phyloP scores from a whole-genome alignment of 2,113 vertebrate species.

The Phaethon lepturus region DNA sequence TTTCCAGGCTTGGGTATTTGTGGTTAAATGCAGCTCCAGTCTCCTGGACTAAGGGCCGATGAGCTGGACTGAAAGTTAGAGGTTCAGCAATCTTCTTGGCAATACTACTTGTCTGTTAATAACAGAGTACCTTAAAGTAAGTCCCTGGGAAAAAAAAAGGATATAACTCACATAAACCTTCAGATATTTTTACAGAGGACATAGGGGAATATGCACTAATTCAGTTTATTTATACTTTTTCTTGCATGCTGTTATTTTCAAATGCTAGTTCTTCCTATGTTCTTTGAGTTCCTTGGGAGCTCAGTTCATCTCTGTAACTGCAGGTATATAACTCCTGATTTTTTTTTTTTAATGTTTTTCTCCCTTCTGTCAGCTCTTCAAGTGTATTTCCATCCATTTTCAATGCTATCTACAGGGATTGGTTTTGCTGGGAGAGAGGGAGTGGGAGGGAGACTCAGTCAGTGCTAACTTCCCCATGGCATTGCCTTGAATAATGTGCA shows the following conservation, averaged over 20 bases:
- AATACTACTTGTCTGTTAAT: not conserved
- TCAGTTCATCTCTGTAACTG: not conserved
- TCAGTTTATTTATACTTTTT: not conserved
- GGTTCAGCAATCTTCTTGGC: not conserved
- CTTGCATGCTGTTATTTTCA: not conserved
- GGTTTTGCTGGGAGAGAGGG: not conserved
- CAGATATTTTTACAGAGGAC: not conserved
- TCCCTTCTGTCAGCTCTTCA: not conserved
- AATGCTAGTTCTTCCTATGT: not conserved
- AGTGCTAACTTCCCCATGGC: not conserved
- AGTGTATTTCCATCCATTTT: not conserved
- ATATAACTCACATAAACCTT: not conserved
- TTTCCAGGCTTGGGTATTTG: not conserved
- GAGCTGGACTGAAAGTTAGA: not conserved
- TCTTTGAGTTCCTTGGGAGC: not conserved
- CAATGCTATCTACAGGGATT: not conserved
- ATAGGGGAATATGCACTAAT: not conserved
- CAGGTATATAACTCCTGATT: not conserved
- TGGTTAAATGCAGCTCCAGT: not conserved
- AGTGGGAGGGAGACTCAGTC: not conserved
- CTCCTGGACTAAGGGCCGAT: rapidly evolving
- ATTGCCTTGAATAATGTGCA: not conserved
- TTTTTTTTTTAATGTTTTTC: not conserved
- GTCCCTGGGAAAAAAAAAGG: not conserved
- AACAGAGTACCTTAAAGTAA: not conserved